phyloP scores from a whole-genome alignment of 1,140 invertebrate genomes.

The Bemisia tabaci region DNA sequence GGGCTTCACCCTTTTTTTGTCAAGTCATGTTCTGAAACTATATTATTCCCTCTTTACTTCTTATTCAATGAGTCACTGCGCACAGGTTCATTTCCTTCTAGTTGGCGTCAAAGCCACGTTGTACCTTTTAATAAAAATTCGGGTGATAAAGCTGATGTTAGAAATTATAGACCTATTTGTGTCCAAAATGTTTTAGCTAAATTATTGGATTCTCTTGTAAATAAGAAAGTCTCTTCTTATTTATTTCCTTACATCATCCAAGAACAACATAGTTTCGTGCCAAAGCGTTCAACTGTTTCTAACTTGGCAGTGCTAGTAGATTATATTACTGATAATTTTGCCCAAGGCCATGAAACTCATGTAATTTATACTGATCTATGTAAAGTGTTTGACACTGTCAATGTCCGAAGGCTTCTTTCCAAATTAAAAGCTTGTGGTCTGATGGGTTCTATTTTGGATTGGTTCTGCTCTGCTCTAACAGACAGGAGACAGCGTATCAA shows the following conservation, averaged over 20 bases:
- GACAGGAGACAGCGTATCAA: conserved; percentile 3
- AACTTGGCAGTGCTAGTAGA: conserved; percentile 9
- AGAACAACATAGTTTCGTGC: conserved; percentile 4
- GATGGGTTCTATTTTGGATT: conserved; percentile 4
- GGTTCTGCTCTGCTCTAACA: conserved; percentile 1
- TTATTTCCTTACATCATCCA: conserved; percentile 3
- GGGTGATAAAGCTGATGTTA: conserved; percentile 2
- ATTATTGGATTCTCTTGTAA: neutral
- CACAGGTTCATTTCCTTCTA: neutral
- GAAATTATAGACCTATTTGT: conserved; percentile 1
- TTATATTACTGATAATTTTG: conserved; percentile 3
- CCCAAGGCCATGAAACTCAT: conserved; percentile 3
- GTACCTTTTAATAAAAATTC: neutral
- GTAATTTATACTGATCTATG: conserved; percentile 5
- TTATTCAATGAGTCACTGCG: neutral
- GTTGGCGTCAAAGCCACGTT: neutral
- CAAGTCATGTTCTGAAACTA: neutral
- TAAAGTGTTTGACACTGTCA: conserved; percentile 8
- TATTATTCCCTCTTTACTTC: neutral
- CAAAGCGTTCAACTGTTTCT: conserved; percentile 8
- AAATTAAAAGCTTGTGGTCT: conserved; percentile 9
- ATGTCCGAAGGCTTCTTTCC: neutral
- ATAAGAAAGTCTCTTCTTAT: neutral
- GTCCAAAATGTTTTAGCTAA: neutral
- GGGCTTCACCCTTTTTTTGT: conserved; percentile 2